A percentile compares a stretch with the other conserved stretches of the same genome.
Evolutionary conservation across 2,888 invertebrate genomes (phyloP).

Genomic region (Agonopterix alstromeriana): DNA sequence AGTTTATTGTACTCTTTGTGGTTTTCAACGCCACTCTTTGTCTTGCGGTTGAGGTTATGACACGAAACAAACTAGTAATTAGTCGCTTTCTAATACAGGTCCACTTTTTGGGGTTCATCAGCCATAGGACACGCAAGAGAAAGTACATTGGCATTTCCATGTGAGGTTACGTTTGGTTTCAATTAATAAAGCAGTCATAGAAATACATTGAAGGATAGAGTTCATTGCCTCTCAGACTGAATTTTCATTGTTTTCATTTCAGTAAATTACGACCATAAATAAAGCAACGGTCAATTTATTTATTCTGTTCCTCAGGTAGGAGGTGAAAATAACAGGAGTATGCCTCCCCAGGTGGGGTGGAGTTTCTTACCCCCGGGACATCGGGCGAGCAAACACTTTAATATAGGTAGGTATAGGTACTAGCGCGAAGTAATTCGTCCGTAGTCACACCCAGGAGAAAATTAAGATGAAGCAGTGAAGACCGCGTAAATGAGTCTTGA

Average conservation of each 20-base stretch:
- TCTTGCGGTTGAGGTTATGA: not conserved
- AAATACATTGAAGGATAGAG: not conserved
- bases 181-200: too few species aligned
- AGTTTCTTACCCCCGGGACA: constrained; percentile 20
- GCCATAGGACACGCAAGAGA: not conserved
- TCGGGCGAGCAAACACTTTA: constrained; percentile 42
- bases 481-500: not conserved
- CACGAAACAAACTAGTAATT: constrained; percentile 1
- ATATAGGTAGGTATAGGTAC: constrained; percentile 17
- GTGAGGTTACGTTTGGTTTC: not conserved
- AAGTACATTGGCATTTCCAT: not conserved
- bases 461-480: constrained; percentile 21
- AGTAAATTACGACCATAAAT: constrained; percentile 17
- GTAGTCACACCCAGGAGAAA: constrained; percentile 22
- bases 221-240: not conserved
- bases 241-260: not conserved
- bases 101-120: not conserved
- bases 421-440: constrained; percentile 33
- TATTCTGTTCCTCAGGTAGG: constrained; percentile 30
- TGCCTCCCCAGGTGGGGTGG: constrained; percentile 16
- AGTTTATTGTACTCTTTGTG: constrained; percentile 1
- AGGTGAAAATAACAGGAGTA: constrained; percentile 22
- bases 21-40: not conserved
- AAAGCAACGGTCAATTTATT: constrained; percentile 26
- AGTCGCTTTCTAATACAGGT: constrained; percentile 1